Evolutionary conservation across 2,113 vertebrate genomes (phyloP), one percentile per base, ranked within the genome.

Genomic region (Pomatostomus ruficeps): DNA sequence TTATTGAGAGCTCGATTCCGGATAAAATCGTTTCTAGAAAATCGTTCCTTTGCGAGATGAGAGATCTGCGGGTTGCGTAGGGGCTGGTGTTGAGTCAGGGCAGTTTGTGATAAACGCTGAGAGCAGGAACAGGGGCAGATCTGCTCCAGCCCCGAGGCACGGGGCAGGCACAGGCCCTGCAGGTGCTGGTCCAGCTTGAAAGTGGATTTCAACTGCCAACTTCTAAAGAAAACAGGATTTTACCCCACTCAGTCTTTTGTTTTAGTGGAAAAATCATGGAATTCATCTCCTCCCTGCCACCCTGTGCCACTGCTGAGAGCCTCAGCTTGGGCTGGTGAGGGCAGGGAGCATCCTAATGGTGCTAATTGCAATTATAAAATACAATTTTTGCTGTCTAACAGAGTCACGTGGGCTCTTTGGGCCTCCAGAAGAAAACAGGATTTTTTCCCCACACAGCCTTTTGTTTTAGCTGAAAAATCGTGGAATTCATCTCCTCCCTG

Each of bases 1-100:
- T 94, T 88, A 46, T 59, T 29, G 89, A 91, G 54, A 92, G 80
- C 80, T 84, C 73, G 35, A 48, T 91, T 96, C 88, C 45, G 95
- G 93, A 38, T 75, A 66, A 95, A 91, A 83, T 67, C 24, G 36
- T 84, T 89, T 91, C 88, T n/a, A n/a, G n/a, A 66, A 95, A 91
- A 83, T 67, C 24, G 36, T 84, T 89, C 91, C 88, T 93, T n/a
- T 58, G 81, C 35, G 36, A 93, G 91, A 89, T 92, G 88, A 42
- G 85, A 89, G 94, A 95, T 88, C 31, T 2, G 70, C 82, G 71
- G 87, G 33, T 82, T 91, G 67, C 4, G 1, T 15, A 74, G 93
- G 73, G 74, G 36, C 80, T 36, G 48, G 5, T 40, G 84, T 11
- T 84, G 88, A 19, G 68, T 15, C 63, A 35, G 82, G 2, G 26